phyloP scores from a whole-genome alignment of 2,113 vertebrate genomes.

The Gadus chalcogrammus region DNA sequence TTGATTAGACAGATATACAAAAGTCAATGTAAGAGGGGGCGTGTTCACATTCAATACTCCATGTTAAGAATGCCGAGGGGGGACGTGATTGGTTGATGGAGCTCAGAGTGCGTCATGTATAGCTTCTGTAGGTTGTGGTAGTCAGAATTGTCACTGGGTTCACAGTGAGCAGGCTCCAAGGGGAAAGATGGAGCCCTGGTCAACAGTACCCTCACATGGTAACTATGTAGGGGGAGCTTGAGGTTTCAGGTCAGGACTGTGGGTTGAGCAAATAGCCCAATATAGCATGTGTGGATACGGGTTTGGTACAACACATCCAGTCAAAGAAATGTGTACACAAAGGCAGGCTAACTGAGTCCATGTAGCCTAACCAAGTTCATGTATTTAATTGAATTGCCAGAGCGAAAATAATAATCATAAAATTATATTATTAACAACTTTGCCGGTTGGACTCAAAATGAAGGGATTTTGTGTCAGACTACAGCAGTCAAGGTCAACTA shows the following conservation, averaged over 20 bases:
- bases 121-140: constrained; percentile 33
- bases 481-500: no score
- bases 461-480: no score
- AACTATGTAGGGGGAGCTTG: no score
- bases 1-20: no score
- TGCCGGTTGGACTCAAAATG: no score
- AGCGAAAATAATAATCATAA: background rate
- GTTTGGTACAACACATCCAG: background rate
- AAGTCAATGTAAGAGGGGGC: no score
- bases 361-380: background rate
- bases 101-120: no score
- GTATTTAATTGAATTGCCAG: background rate
- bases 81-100: no score
- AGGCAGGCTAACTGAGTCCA: background rate
- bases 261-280: background rate
- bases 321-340: background rate
- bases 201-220: background rate
- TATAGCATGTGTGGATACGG: background rate
- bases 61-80: no score
- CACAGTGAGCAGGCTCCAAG: constrained; percentile 59
- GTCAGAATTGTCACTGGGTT: constrained; percentile 41
- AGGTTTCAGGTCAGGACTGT: no score
- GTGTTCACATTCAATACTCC: no score
- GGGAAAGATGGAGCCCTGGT: constrained; percentile 57
- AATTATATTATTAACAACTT: no score